These are phyloP conservation scores for Eurosta solidaginis DNA, from an alignment of 1,140 invertebrate species.

Conservation along the genomic window DNA sequence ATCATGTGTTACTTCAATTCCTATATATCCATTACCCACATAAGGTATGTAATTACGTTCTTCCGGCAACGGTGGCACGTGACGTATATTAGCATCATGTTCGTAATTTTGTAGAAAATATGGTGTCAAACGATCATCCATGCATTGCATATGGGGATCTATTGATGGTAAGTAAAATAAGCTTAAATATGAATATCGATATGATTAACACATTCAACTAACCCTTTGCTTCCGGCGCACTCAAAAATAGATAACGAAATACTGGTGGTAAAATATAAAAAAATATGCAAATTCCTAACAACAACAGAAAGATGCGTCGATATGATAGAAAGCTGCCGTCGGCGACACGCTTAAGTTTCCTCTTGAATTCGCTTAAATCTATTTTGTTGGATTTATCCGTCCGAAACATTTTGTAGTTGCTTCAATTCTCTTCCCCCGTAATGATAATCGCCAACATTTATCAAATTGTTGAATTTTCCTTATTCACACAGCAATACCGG, in stretches of 20 bases:
- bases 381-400: conserved; percentile 57
- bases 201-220: conserved; percentile 40
- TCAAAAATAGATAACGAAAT: conserved; percentile 66
- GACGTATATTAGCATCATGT: conserved; percentile 73
- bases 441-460: no score
- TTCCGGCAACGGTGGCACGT: conserved; percentile 60
- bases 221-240: conserved; percentile 59
- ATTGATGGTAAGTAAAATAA: not conserved
- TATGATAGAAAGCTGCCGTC: conserved; percentile 70
- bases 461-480: no score
- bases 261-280: conserved; percentile 70
- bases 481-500: no score
- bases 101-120: conserved; percentile 66
- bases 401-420: conserved; percentile 45
- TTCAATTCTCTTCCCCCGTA: no score
- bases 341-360: conserved; percentile 65
- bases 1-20: conserved; percentile 68
- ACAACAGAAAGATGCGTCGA: conserved; percentile 68
- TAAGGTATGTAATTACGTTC: conserved; percentile 73
- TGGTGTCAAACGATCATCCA: conserved; percentile 67
- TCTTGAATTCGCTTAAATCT: conserved; percentile 61
- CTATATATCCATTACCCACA: conserved; percentile 79
- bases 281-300: conserved; percentile 66
- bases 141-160: conserved; percentile 69
- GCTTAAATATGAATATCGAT: not conserved